Percentiles rank a stretch among this genome's conserved stretches.
These are phyloP conservation scores for Beris chalybata DNA, from an alignment of 2,888 invertebrate genomes.

Conservation along the genomic window DNA sequence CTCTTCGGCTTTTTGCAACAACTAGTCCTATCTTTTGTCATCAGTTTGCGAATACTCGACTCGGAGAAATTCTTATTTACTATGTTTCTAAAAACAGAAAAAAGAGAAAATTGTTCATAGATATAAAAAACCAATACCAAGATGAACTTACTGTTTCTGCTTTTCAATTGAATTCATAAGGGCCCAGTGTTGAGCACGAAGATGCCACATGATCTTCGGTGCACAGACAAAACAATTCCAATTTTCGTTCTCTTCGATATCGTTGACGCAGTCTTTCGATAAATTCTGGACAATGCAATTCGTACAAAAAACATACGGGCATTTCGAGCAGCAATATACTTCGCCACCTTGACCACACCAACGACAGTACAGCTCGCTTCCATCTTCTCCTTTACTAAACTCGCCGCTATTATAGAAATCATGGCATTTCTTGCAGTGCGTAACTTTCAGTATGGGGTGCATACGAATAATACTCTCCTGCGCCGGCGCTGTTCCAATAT, in stretches of 20 bases:
- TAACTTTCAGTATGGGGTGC: constrained; percentile 73
- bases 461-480: constrained; percentile 67
- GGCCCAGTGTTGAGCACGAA: constrained; percentile 73
- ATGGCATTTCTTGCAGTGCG: constrained; percentile 72
- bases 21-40: constrained; percentile 48
- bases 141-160: constrained; percentile 55
- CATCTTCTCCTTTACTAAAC: constrained; percentile 81
- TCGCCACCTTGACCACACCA: constrained; percentile 83
- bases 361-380: constrained; percentile 78
- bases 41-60: constrained; percentile 35
- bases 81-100: constrained; percentile 40
- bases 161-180: constrained; percentile 68
- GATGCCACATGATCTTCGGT: constrained; percentile 65
- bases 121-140: not conserved
- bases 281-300: constrained; percentile 77
- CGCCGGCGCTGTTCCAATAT: constrained; percentile 71
- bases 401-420: constrained; percentile 80
- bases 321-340: constrained; percentile 77
- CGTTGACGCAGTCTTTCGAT: constrained; percentile 65
- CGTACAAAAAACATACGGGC: constrained; percentile 75
- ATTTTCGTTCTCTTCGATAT: constrained; percentile 75
- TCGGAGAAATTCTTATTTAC: constrained; percentile 46
- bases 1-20: constrained; percentile 51
- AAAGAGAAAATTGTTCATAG: not conserved
- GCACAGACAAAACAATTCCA: constrained; percentile 81